Evolutionary conservation across 1,140 invertebrate genomes (phyloP), one percentile per base, ranked within the genome.

Genomic region (Eriosoma lanigerum): DNA sequence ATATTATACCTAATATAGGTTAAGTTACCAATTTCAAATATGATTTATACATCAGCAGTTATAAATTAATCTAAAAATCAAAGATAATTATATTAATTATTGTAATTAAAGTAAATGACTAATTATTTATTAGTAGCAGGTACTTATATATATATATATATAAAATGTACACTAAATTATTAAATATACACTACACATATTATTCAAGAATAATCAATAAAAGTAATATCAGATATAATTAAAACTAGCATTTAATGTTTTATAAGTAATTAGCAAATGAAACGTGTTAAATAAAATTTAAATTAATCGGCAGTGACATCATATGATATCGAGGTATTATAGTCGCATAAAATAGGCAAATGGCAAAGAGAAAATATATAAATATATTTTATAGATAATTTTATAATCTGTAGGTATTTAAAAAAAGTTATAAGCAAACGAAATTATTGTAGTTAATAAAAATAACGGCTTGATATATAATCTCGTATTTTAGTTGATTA

Each of bases 241-340:
- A 62, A 24, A 62, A 62, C 9, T n/a, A 62, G 29, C 58, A 26
- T 62, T 62, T 62, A 26, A 62, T 62, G 60, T 62, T 60, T 58
- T 60, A 60, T 60, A 26, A 24, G 58, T 15, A 60, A 26, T 60
- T 60, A 29, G 17, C 24, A 29, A 62, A 62, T 38, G 8, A 62
- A 62, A 62, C 58, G 5, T 19, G 32, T 44, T 64, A 64, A 32
- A 64, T 4, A 64, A 0, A 5, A 64, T 64, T 64, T 17, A 38
- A 64, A n/a, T 64, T 64, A 10, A 64, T 64, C 32, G 19, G 19
- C 3, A 38, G 32, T 38, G 29, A 64, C 62, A 32, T 62, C 58
- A 38, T 44, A 64, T 64, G 19, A 64, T 44, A 64, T 64, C 19
- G 32, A 19, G n/a, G 10, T 64, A 32, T n/a, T 48, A 48, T 15